phyloP scores from a whole-genome alignment of 2,797 vertebrate genomes.

The Myripristis murdjan region DNA sequence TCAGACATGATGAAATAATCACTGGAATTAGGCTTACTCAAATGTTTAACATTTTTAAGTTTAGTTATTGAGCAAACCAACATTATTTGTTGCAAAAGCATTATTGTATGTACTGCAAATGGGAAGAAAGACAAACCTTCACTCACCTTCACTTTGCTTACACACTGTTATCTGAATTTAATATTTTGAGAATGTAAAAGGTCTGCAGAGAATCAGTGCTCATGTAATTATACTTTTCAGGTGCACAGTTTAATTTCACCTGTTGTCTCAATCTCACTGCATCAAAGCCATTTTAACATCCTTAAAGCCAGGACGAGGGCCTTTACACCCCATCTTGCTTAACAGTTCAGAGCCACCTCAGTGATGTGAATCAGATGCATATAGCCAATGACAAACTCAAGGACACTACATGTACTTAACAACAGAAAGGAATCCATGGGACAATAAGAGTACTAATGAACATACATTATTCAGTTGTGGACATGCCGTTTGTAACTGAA shows the following conservation, averaged over 20 bases:
- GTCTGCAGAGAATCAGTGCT: background rate
- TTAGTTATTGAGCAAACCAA: background rate
- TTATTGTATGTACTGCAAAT: background rate
- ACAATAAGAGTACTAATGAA: slow-evolving; percentile 43
- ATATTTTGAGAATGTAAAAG: background rate
- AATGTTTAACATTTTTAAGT: background rate
- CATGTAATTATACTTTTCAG: background rate
- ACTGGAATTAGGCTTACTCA: background rate
- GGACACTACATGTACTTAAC: slow-evolving; percentile 71
- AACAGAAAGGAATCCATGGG: slow-evolving; percentile 38
- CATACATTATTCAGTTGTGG: slow-evolving; percentile 13
- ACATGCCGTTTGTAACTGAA: slow-evolving; percentile 4
- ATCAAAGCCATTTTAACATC: background rate
- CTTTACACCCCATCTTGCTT: slow-evolving; percentile 32
- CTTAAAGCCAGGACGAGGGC: slow-evolving; percentile 3
- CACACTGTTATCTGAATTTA: background rate
- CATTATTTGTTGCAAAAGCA: background rate
- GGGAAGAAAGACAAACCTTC: background rate
- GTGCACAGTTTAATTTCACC: background rate
- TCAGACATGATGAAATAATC: background rate
- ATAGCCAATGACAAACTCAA: slow-evolving; percentile 81
- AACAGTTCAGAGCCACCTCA: slow-evolving; percentile 41
- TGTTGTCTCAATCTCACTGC: background rate
- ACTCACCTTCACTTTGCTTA: background rate
- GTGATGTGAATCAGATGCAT: slow-evolving; percentile 64